Percentiles rank a stretch among this genome's conserved stretches.
Evolutionary conservation across 1,140 invertebrate genomes (phyloP).

Genomic region (Phocides pigmalion): DNA sequence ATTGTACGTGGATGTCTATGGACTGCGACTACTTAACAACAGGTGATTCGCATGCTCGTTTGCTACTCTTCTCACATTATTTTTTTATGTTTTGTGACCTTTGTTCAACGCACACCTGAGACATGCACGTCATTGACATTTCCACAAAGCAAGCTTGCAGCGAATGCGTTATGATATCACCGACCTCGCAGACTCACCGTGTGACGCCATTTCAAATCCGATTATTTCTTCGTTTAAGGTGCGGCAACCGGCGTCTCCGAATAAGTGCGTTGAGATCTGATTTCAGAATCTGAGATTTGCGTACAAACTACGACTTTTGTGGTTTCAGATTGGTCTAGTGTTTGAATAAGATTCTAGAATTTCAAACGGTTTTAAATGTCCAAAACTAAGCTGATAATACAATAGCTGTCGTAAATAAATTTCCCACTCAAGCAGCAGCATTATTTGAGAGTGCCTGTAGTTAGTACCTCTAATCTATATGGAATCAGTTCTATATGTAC

Average conservation of each 20-base stretch:
- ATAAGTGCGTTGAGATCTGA: constrained; percentile 7
- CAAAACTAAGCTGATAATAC: too few species aligned
- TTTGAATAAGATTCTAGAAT: neutral
- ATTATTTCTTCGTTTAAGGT: constrained; percentile 14
- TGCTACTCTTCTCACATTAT: too few species aligned
- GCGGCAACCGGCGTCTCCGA: neutral
- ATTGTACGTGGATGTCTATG: too few species aligned
- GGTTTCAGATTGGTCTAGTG: constrained; percentile 19
- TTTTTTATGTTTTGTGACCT: neutral
- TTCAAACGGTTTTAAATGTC: too few species aligned
- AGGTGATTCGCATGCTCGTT: too few species aligned
- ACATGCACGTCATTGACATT: constrained; percentile 26
- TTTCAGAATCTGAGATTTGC: constrained; percentile 18
- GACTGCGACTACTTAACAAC: too few species aligned
- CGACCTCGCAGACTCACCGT: constrained; percentile 24
- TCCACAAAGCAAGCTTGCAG: constrained; percentile 27
- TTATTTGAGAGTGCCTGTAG: too few species aligned
- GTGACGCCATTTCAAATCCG: constrained; percentile 21
- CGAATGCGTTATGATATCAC: constrained; percentile 33
- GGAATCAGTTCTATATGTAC: too few species aligned
- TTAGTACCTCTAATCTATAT: too few species aligned
- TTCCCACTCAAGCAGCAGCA: too few species aligned
- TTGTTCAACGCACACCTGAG: neutral
- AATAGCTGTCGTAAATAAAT: too few species aligned
- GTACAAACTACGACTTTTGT: constrained; percentile 6